phyloP scores from a whole-genome alignment of 2,888 invertebrate genomes.

The Zeuzera pyrina region DNA sequence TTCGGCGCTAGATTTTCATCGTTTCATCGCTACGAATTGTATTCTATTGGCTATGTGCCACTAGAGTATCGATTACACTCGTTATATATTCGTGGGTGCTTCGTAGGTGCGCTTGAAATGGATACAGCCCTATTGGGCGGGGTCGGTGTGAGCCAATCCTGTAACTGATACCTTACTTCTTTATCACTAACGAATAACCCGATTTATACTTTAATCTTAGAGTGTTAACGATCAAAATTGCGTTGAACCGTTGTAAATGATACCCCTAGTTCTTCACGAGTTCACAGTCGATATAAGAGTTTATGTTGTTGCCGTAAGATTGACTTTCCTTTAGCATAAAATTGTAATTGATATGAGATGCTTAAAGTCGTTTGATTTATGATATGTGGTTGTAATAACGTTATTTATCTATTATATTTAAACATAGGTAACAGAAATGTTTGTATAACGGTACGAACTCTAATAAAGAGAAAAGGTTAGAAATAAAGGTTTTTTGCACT shows the following conservation, averaged over 20 bases:
- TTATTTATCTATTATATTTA: no score
- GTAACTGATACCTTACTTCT: conserved; percentile 69
- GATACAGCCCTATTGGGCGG: conserved; percentile 63
- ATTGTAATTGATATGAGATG: conserved; percentile 54
- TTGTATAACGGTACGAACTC: no score
- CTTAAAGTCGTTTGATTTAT: conserved; percentile 30
- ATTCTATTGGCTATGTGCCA: no score
- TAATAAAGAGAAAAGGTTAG: no score
- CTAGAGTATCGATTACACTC: neutral
- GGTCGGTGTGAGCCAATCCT: conserved; percentile 62
- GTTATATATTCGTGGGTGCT: conserved; percentile 38
- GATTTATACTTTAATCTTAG: neutral
- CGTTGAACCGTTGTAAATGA: conserved; percentile 44
- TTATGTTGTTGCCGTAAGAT: conserved; percentile 8
- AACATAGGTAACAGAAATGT: no score
- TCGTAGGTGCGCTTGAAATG: conserved; percentile 57
- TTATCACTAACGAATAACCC: conserved; percentile 27
- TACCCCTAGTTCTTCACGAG: conserved; percentile 51
- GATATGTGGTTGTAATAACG: neutral
- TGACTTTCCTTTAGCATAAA: conserved; percentile 20
- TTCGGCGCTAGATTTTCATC: no score
- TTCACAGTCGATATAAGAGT: conserved; percentile 21
- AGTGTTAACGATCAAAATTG: conserved; percentile 20
- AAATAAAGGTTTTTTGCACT: no score
- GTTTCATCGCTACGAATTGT: no score